Evolutionary conservation across 2,888 invertebrate genomes (phyloP).

Genomic region (Tinea pellionella): DNA sequence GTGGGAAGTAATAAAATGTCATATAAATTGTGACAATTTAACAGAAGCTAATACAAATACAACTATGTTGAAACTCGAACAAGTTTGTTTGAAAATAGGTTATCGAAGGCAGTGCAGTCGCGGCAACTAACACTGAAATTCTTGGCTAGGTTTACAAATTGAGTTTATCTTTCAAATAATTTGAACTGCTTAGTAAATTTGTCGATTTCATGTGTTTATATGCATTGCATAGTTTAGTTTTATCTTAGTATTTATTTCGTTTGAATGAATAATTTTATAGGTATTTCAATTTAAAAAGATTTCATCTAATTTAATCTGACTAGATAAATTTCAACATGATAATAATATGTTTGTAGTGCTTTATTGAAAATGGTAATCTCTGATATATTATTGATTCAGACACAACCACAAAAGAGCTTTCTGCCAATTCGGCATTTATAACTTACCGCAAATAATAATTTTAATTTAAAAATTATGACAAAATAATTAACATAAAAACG

Average conservation of each 20-base stretch:
- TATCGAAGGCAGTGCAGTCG: slow-evolving; percentile 43
- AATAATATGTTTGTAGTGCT: not conserved
- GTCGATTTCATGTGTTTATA: not conserved
- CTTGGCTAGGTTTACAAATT: slow-evolving; percentile 2
- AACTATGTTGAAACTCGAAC: slow-evolving; percentile 6
- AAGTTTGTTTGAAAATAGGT: slow-evolving; percentile 50
- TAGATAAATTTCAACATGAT: no score
- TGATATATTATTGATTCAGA: not conserved
- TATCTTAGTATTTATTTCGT: no score
- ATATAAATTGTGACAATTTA: not conserved
- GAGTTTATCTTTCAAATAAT: not conserved
- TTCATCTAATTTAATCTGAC: no score
- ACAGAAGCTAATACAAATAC: not conserved
- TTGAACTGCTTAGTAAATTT: not conserved
- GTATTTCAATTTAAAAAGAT: no score
- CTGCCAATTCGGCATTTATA: not conserved
- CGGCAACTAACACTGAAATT: slow-evolving; percentile 15
- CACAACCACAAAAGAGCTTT: not conserved
- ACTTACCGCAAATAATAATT: not conserved
- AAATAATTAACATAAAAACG: no score
- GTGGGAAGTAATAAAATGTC: not conserved
- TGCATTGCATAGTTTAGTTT: no score
- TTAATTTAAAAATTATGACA: not conserved
- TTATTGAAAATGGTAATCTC: not conserved
- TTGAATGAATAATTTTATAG: no score